Base-by-base conservation (phyloP, 2,113 vertebrate species). In the Corapipo altera region DNA sequence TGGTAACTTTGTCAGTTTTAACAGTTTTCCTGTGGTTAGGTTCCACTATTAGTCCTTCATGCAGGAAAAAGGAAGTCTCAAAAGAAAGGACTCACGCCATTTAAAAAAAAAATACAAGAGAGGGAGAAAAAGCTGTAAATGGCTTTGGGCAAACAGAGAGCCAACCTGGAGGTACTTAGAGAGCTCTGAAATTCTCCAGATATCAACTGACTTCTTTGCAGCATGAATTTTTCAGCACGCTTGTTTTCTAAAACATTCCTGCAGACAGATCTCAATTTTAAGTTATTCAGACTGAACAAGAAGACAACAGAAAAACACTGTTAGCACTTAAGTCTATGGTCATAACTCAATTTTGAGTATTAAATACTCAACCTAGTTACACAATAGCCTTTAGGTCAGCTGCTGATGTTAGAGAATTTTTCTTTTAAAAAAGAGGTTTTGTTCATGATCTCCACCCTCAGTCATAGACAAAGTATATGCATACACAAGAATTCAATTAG, bases 31-130 rank as follows among this genome's bases (percentile, higher is more conserved):
- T n/a, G 23, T 30, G 67, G 48, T 77, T 71, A 52, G 46, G 67
- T 83, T 89, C 55, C 54, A 43, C 64, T 54, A 8, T 73, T 69
- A 46, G 64, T 70, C 55, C 51, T 66, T 28, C 16, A 43, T 55
- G 26, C 44, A 79, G 44, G 32, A 44, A 44, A 55, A 85, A 35
- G 15, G 4, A 78, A 33, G 9, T 33, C 35, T 9, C 21, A 21
- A 41, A 79, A 58, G 43, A 73, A 77, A 70, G 39, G 24, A 67
- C 19, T 58, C 54, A 48, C 6, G 61, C 19, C 20, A 52, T 33
- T 44, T 18, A 0, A n/a, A 66, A 77, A 9, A 8, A n/a, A 35
- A 8, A 12, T 16, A 55, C 17, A 21, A 12, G 5, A 1, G 3
- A 5, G 4, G 15, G 7, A 13, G 5, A 32, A 30, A 11, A 35